Evolutionary conservation across 37 sponge, comb jelly and placozoan genomes (phyloP).

Genomic region (Spongilla lacustris): DNA sequence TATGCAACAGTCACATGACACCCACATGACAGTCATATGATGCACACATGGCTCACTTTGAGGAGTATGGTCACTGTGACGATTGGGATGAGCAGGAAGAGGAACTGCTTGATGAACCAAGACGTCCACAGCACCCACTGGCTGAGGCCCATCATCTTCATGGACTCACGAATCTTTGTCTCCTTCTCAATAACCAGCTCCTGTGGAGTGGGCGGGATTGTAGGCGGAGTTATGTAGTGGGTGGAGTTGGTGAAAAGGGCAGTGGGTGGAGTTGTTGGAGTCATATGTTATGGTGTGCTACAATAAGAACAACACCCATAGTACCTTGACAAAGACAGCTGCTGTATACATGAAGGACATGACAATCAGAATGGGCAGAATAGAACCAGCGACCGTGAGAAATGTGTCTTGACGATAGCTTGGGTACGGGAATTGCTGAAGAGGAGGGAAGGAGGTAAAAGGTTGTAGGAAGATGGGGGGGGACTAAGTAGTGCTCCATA

Average conservation of each 20-base stretch:
- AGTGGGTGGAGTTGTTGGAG: too few relatives aligned
- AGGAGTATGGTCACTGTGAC: neutral
- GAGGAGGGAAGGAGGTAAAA: neutral
- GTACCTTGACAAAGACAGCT: constrained; percentile 63
- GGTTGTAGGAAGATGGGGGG: too few relatives aligned
- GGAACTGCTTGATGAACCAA: constrained; percentile 13
- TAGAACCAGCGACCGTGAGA: constrained; percentile 22
- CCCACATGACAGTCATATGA: constrained; percentile 10
- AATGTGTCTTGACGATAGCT: constrained; percentile 63
- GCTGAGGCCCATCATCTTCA: constrained; percentile 92
- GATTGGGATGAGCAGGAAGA: constrained; percentile 10
- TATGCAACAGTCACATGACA: neutral
- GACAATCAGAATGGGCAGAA: constrained; percentile 84
- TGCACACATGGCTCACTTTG: neutral
- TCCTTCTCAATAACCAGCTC: constrained; percentile 73
- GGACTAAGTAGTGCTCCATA: too few relatives aligned
- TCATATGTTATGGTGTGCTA: too few relatives aligned
- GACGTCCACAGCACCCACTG: constrained; percentile 64
- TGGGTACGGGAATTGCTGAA: constrained; percentile 89
- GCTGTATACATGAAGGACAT: constrained; percentile 87
- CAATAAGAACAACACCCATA: too few relatives aligned
- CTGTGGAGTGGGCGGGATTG: constrained; percentile 1
- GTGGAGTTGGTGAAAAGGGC: too few relatives aligned
- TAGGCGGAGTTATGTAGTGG: too few relatives aligned
- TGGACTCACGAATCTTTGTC: constrained; percentile 66